Conservation (phyloP, 2,888 invertebrate species). For the Drosophila anomelani region DNA sequence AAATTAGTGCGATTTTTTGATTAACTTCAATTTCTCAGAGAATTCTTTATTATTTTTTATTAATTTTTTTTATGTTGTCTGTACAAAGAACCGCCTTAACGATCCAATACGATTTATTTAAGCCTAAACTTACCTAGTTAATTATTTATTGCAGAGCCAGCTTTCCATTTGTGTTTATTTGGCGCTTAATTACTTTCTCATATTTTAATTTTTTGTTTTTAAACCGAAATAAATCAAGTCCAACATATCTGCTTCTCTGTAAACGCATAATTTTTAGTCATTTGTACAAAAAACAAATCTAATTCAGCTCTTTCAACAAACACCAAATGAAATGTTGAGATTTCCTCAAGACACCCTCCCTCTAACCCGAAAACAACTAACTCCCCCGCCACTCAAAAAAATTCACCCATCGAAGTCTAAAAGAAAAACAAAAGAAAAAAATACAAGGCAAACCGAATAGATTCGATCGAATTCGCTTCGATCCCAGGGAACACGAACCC, state of each 20-base stretch:
- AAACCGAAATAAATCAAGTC: constrained; percentile 2
- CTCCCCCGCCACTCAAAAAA: not conserved
- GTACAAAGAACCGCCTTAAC: constrained; percentile 11
- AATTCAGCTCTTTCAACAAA: constrained; percentile 84
- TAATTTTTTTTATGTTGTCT: constrained; percentile 12
- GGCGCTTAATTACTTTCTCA: not conserved
- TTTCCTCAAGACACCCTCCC: constrained; percentile 79
- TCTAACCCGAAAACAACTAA: constrained; percentile 32
- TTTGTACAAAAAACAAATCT: constrained; percentile 68
- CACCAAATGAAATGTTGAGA: constrained; percentile 81
- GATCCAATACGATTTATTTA: constrained; percentile 12
- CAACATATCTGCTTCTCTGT: constrained; percentile 29
- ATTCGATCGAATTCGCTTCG: constrained; percentile 18
- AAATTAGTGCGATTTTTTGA: constrained; percentile 81
- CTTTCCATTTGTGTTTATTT: constrained; percentile 13
- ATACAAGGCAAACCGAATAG: constrained; percentile 24
- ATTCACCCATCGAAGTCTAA: constrained; percentile 11
- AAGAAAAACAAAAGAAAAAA: constrained; percentile 2
- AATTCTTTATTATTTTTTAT: not conserved
- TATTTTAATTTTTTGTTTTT: not conserved
- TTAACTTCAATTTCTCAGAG: constrained; percentile 10
- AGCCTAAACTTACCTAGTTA: not conserved
- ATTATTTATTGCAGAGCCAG: constrained; percentile 4
- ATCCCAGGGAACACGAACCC: constrained; percentile 28
- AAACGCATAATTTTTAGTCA: constrained; percentile 33